Base-by-base conservation (phyloP, 2,888 invertebrate species). In the Phyllotreta striolata region DNA sequence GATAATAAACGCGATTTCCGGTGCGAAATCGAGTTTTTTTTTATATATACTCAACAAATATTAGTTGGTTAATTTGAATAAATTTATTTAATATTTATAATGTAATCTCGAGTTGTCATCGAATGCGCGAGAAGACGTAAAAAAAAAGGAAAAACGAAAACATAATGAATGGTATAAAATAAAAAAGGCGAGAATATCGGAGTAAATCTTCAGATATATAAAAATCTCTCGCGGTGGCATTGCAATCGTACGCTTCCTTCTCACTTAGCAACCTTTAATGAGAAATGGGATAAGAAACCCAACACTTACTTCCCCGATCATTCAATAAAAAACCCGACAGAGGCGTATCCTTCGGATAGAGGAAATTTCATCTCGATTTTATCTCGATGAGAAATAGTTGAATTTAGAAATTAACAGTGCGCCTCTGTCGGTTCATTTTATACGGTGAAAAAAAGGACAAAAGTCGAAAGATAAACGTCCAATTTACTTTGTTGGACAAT, bases 251-350 rank as follows among this genome's bases (percentile, higher is more conserved):
- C 35, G 34, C 35, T 35, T 6, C 4, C 12, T 35, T 49, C 49
- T 35, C 34, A 49, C 35, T 49, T 49, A 34, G 35, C 35, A 49
- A 12, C 49, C 35, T 49, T 35, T 49, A 49, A 49, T 49, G 49
- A 49, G 35, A 49, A 49, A 35, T 49, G 35, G 35, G 49, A 10
- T 10, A 35, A 49, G 49, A 49, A 34, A 49, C 12, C 37, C 10
- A 35, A 49, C 49, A 37, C 35, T 49, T 49, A 49, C 35, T 49
- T 49, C 35, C 12, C 4, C 14, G 35, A 7, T 6, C 35, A 49
- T 35, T 49, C 35, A 35, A 49, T 35, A 35, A 49, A 37, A 9
- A 35, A 49, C n/a, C 47, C 9, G 7, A 5, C 34, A 12, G 47
- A 12, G 14, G 47, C 47, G 9, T 14, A 14, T 14, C 46, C 8